Evolutionary conservation across 1,140 invertebrate species (phyloP), one percentile per base, ranked within the genome.

Genomic region (Leptonema lineaticorne): DNA sequence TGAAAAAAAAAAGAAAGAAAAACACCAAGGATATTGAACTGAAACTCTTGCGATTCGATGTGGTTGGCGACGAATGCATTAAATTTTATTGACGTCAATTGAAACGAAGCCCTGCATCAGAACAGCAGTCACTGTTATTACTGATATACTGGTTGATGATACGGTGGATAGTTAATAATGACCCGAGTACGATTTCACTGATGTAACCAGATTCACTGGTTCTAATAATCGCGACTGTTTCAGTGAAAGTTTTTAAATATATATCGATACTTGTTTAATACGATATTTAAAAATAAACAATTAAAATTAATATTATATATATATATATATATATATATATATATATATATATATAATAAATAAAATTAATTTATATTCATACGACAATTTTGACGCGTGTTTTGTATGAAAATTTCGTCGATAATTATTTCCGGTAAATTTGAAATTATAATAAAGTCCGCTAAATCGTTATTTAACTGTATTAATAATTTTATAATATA

Each of bases 41-140:
- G 50, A 20, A 53, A 14, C 24, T 20, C 50, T 53, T 53, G 50
- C 50, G 27, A 53, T 53, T 53, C 50, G 50, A 53, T 53, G 50
- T 24, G 50, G 50, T 24, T 53, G 22, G 18, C 18, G 9, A 26
- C 22, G 50, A 20, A 53, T 53, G 50, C 50, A 53, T 53, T 53
- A 53, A 53, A 20, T 53, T 53, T 53, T 53, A 53, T 53, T 53
- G 50, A 26, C 50, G 50, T 53, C 50, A 53, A 53, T 53, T 53
- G 50, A 53, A 53, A 20, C 18, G 50, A 53, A 53, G 50, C 27
- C 22, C 50, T 53, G 50, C 50, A 20, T n/a, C 46, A 20, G 22
- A 26, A 20, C 22, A 53, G 20, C 50, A n/a, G n/a, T n/a, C n/a
- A n/a, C n/a, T n/a, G n/a, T n/a, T n/a, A n/a, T n/a, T n/a, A n/a